phyloP scores from a whole-genome alignment of 2,113 vertebrate genomes.

The Poecile atricapillus region DNA sequence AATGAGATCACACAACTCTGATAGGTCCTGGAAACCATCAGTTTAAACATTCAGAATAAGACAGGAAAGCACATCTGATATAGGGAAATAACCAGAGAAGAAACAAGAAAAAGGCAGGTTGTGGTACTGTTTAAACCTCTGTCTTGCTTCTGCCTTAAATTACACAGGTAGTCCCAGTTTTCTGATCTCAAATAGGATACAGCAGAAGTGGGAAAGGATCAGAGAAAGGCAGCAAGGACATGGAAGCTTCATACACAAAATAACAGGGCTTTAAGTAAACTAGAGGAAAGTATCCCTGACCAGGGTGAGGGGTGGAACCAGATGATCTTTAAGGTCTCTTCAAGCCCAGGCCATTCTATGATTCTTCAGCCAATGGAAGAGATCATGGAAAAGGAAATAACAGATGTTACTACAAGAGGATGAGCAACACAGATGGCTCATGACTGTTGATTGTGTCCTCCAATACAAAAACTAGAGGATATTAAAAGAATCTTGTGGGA shows the following conservation, averaged over 20 bases:
- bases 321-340: background rate
- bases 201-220: background rate
- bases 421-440: background rate
- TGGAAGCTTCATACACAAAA: background rate
- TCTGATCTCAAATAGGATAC: background rate
- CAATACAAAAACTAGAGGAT: background rate
- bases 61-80: background rate
- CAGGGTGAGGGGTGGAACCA: background rate
- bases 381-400: background rate
- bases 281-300: background rate
- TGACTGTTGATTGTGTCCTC: background rate
- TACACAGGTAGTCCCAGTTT: background rate
- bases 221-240: background rate
- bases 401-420: background rate
- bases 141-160: background rate
- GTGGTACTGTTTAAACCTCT: background rate
- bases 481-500: background rate
- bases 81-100: background rate
- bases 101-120: background rate
- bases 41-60: background rate
- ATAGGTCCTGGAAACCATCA: background rate
- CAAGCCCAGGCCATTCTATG: background rate
- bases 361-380: background rate
- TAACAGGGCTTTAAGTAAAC: background rate
- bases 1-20: background rate